Evolutionary conservation across 2,113 vertebrate genomes (phyloP).

Genomic region (Callionymus lyra): DNA sequence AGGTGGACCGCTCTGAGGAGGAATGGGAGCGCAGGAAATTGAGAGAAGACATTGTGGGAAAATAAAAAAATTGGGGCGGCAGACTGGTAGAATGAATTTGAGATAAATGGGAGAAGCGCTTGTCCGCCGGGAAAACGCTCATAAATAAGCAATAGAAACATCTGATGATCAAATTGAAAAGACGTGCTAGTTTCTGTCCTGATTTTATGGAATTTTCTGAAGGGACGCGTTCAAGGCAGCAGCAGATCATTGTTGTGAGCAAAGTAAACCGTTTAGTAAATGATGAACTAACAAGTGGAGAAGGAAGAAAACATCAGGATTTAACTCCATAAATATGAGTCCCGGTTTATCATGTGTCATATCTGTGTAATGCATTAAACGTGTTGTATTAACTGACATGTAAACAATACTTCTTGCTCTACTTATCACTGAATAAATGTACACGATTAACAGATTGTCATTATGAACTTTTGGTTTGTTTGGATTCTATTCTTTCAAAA

Average conservation of each 20-base stretch:
- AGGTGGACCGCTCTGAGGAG: slow-evolving; percentile 66
- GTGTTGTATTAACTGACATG: too few species aligned
- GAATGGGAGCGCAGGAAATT: slow-evolving; percentile 42
- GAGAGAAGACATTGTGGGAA: slow-evolving; percentile 36
- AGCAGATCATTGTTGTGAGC: slow-evolving; percentile 20
- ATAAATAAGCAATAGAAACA: slow-evolving; percentile 28
- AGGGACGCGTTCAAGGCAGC: slow-evolving; percentile 24
- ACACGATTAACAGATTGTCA: too few species aligned
- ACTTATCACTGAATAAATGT: too few species aligned
- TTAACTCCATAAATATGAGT: too few species aligned
- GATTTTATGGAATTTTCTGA: slow-evolving; percentile 43
- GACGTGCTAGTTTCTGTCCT: slow-evolving; percentile 16
- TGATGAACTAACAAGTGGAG: too few species aligned
- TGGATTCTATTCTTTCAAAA: too few species aligned
- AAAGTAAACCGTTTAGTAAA: slow-evolving; percentile 28
- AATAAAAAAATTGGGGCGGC: too few species aligned
- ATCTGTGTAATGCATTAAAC: too few species aligned
- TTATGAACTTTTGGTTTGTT: too few species aligned
- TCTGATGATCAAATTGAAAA: slow-evolving; percentile 30
- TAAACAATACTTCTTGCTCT: too few species aligned
- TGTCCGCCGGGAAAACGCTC: slow-evolving; percentile 29
- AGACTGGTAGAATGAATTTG: slow-evolving; percentile 43
- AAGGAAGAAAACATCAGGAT: too few species aligned
- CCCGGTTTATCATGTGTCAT: too few species aligned
- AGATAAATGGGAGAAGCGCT: slow-evolving; percentile 42